phyloP scores from a whole-genome alignment of 64 coral and sea anemone species.

The Montipora foliosa region DNA sequence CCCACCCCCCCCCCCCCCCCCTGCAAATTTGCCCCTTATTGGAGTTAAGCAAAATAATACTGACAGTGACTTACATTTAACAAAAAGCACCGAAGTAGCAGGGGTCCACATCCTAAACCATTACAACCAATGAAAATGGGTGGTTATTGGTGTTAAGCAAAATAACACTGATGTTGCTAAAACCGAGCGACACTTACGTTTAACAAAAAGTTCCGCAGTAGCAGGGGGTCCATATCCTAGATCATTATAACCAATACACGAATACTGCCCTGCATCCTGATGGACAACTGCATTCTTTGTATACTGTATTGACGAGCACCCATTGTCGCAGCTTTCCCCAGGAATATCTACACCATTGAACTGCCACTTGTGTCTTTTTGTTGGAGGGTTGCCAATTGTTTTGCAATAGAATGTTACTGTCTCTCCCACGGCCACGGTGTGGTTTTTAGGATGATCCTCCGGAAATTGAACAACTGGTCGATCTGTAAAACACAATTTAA shows the following conservation, averaged over 20 bases:
- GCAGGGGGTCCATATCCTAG: conserved; percentile 74
- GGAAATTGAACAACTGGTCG: conserved; percentile 79
- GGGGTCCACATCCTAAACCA: conserved; percentile 70
- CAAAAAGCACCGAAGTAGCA: conserved; percentile 47
- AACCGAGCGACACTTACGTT: conserved; percentile 48
- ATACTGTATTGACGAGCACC: not conserved
- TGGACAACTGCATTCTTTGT: not conserved
- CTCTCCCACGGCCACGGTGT: conserved; percentile 49
- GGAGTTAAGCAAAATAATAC: too few relatives aligned
- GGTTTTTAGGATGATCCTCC: conserved; percentile 81
- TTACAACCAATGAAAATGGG: conserved; percentile 64
- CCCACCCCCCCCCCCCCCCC: too few relatives aligned
- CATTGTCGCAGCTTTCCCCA: not conserved
- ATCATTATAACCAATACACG: conserved; percentile 70
- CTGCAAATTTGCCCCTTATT: too few relatives aligned
- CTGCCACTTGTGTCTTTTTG: conserved; percentile 62
- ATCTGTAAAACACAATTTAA: conserved; percentile 29
- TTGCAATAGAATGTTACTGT: conserved; percentile 68
- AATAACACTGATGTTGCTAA: not conserved
- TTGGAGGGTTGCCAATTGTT: conserved; percentile 76
- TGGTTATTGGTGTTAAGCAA: too few relatives aligned
- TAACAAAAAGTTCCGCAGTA: conserved; percentile 62
- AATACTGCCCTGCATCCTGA: conserved; percentile 67
- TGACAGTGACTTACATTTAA: conserved; percentile 61
- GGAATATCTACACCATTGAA: conserved; percentile 21